phyloP scores from a whole-genome alignment of 2,113 vertebrate genomes.

The Butorides virescens region DNA sequence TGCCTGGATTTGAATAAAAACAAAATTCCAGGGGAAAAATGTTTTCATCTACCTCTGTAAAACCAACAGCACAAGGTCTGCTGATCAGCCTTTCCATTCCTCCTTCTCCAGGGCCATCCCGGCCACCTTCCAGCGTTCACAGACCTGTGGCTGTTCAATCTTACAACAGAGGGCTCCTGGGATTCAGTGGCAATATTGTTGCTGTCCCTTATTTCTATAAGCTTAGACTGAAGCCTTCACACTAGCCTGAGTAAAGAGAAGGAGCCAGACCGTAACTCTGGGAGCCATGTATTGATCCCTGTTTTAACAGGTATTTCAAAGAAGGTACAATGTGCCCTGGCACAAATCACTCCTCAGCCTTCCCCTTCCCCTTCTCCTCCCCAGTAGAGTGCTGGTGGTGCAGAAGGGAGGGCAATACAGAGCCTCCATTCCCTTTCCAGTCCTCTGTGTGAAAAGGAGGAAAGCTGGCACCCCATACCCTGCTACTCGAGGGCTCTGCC shows the following conservation, averaged over 20 bases:
- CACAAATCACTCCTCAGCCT: slow-evolving; percentile 2
- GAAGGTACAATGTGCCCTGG: neutral
- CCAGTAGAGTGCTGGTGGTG: neutral
- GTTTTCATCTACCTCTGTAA: neutral
- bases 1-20: neutral
- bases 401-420: neutral
- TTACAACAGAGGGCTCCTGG: neutral
- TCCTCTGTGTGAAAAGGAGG: neutral
- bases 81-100: neutral
- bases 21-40: neutral
- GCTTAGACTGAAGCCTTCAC: slow-evolving; percentile 1
- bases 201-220: neutral
- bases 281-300: neutral
- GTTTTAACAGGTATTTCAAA: slow-evolving; percentile 30
- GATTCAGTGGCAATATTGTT: neutral
- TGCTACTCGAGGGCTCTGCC: neutral
- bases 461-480: neutral
- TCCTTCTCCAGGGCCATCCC: neutral
- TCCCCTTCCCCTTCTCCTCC: neutral
- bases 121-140: neutral
- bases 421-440: neutral
- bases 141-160: neutral
- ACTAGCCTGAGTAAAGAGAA: slow-evolving; percentile 5
- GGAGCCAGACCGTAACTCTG: slow-evolving; percentile 12
- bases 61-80: neutral